Evolutionary conservation across 2,888 invertebrate species (phyloP), one percentile per base, ranked within the genome.

Genomic region (Ypsolopha sequella): DNA sequence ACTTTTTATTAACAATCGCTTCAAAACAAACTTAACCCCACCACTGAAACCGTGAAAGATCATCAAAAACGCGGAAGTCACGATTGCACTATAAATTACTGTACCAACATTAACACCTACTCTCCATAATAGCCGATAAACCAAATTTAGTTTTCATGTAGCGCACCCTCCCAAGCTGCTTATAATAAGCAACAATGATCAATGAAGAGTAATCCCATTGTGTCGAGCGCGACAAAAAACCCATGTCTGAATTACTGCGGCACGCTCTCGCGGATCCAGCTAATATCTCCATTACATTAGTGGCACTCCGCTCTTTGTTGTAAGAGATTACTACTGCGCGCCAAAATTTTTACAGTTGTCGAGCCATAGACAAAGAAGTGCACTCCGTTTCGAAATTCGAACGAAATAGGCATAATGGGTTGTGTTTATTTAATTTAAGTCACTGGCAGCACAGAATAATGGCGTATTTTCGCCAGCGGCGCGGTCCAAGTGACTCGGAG

Each of bases 131-230:
- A 80, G 81, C 78, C 85, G 85, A 85, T 85, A 85, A 85, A 85
- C 85, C 84, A 86, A 86, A 86, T 86, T 86, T 85, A 81, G 84
- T 85, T 86, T 86, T 80, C 85, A 81, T 85, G 85, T 86, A 75
- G 73, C 80, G 71, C 80, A 81, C 85, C 85, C 86, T 84, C 75
- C 11, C 63, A 65, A 69, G 72, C 81, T 80, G 78, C 84, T 85
- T 84, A 82, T 82, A 82, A 80, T 85, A 85, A 84, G 84, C 81
- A 78, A 73, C 81, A 78, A 73, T 85, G 85, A 86, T 86, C 86
- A 85, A 84, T 85, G 82, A 81, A 76, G 81, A 84, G 80, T 86
- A 85, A 86, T 85, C 85, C 85, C 66, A 85, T 86, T 85, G 85
- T 86, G 79, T 74, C 62, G 68, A 66, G 64, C 66, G 68, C 79